Conservation (phyloP, 2,888 invertebrate genomes). For the Thymelicus acteon region DNA sequence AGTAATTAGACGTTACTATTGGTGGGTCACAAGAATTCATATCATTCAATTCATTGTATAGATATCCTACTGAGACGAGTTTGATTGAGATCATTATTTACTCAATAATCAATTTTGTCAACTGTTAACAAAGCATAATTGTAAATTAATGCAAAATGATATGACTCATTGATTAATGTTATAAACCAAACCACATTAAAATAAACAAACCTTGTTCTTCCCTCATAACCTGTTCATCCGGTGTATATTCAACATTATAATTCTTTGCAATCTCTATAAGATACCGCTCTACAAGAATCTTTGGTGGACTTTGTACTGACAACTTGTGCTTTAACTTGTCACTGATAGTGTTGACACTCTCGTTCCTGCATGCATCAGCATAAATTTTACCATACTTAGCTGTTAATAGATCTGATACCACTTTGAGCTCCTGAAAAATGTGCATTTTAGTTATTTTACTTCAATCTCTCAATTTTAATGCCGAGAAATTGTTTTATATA, state of each 20-base stretch:
- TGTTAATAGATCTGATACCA: constrained; percentile 94
- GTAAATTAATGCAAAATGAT: neutral
- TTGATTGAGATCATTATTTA: too few relatives aligned
- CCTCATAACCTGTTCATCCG: constrained; percentile 96
- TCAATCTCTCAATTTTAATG: too few relatives aligned
- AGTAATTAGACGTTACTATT: too few relatives aligned
- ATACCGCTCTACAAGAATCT: constrained; percentile 96
- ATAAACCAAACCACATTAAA: neutral
- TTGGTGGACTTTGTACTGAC: constrained; percentile 97
- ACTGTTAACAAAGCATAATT: too few relatives aligned
- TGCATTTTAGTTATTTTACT: neutral
- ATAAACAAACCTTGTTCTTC: constrained; percentile 85
- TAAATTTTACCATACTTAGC: constrained; percentile 97
- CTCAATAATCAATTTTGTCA: too few relatives aligned
- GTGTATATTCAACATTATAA: constrained; percentile 97
- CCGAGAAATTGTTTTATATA: too few relatives aligned
- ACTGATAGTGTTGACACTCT: constrained; percentile 92
- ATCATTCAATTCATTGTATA: too few relatives aligned
- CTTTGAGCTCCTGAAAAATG: constrained; percentile 85
- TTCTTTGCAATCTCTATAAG: constrained; percentile 98
- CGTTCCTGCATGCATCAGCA: constrained; percentile 94
- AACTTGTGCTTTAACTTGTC: constrained; percentile 97
- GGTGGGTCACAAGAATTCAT: too few relatives aligned
- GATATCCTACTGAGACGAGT: too few relatives aligned
- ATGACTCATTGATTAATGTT: too few relatives aligned